phyloP scores from a whole-genome alignment of 1,140 invertebrate genomes.

The Scaptomyza pallida region DNA sequence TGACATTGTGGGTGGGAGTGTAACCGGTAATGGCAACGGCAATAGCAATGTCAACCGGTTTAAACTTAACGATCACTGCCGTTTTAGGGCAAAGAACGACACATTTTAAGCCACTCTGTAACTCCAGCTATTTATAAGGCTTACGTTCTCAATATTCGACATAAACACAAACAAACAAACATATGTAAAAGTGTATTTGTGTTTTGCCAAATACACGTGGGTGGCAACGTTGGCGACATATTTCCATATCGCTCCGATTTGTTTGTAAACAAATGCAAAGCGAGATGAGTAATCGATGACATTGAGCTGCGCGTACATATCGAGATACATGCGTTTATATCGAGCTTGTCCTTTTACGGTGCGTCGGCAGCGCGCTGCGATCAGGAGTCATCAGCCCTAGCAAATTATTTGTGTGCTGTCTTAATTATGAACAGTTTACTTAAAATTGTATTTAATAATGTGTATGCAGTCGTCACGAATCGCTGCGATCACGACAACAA shows the following conservation, averaged over 20 bases:
- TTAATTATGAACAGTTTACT: constrained; percentile 11
- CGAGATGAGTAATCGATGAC: constrained; percentile 62
- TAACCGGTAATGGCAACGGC: constrained; percentile 40
- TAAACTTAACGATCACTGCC: constrained; percentile 52
- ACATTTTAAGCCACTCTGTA: constrained; percentile 41
- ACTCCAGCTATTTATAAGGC: constrained; percentile 25
- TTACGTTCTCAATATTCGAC: constrained; percentile 30
- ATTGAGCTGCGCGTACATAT: constrained; percentile 25
- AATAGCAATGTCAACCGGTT: constrained; percentile 48
- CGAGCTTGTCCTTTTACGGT: constrained; percentile 40
- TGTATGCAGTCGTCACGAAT: constrained; percentile 32
- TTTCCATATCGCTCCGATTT: constrained; percentile 45
- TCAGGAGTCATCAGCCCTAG: constrained; percentile 34
- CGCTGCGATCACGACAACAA: constrained; percentile 31
- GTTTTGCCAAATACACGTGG: constrained; percentile 28
- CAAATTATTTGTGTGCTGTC: constrained; percentile 8
- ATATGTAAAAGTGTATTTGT: neutral
- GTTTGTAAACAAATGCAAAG: constrained; percentile 74
- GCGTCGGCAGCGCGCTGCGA: constrained; percentile 2
- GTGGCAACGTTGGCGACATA: constrained; percentile 50
- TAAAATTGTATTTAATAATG: constrained; percentile 16
- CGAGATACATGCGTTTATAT: constrained; percentile 21
- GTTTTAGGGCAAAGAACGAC: constrained; percentile 61
- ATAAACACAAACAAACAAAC: neutral
- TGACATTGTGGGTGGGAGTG: constrained; percentile 44